A percentile compares a stretch with the other conserved stretches of the same genome.
These are phyloP conservation scores for Mirounga angustirostris DNA, from an alignment of 2,113 vertebrate genomes.

Conservation along the genomic window DNA sequence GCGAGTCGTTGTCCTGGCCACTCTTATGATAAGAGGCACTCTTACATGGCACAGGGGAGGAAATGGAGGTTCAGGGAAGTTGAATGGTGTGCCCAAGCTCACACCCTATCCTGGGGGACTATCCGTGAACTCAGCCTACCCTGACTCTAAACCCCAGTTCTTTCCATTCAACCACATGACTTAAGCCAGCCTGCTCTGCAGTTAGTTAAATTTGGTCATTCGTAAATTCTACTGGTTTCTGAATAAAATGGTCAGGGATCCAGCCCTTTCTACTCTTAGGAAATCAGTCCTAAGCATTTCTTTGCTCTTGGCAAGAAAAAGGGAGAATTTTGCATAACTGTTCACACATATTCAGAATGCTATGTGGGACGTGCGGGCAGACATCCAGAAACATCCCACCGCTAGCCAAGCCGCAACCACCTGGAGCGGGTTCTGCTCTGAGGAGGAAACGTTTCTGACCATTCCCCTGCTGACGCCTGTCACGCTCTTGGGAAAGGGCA, in stretches of 20 bases:
- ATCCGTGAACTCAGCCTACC: neutral
- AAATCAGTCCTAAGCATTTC: neutral
- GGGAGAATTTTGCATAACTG: neutral
- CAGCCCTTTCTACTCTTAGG: neutral
- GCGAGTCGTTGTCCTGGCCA: neutral
- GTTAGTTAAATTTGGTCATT: neutral
- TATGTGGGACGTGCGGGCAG: neutral
- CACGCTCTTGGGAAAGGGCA: neutral
- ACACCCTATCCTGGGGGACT: rapidly evolving
- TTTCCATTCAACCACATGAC: neutral
- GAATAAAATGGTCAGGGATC: neutral
- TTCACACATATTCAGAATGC: neutral
- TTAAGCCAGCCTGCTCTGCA: neutral
- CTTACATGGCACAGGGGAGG: neutral
- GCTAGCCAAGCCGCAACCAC: neutral
- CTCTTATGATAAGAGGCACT: neutral
- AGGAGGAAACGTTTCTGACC: neutral
- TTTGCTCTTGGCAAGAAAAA: constrained; percentile 21
- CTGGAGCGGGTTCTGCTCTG: neutral
- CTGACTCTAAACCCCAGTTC: neutral
- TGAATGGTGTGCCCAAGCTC: no score
- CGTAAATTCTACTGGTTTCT: constrained; percentile 18
- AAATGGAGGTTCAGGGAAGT: neutral
- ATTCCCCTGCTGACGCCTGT: neutral
- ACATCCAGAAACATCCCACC: constrained; percentile 51